These are phyloP conservation scores for Diadophis punctatus DNA, from an alignment of 2,113 vertebrate genomes.

Conservation along the genomic window DNA sequence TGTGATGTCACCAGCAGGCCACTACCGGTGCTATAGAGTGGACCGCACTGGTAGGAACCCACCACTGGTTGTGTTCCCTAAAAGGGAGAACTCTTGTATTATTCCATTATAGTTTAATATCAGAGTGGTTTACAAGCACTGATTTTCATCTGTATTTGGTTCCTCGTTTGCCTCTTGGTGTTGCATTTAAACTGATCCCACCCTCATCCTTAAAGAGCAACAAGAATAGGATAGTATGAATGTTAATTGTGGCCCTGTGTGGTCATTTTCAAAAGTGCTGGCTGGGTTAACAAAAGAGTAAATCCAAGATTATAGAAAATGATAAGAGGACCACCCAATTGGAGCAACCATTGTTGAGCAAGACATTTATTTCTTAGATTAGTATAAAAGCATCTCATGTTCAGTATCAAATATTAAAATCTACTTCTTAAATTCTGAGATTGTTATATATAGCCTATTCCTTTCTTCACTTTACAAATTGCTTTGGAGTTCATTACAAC, in stretches of 20 bases:
- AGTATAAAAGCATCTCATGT: neutral
- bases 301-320: neutral
- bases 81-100: neutral
- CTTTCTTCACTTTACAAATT: neutral
- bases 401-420: neutral
- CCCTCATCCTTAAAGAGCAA: neutral
- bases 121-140: neutral
- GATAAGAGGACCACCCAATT: neutral
- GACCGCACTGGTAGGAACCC: too few species aligned
- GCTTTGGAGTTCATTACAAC: neutral
- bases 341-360: neutral
- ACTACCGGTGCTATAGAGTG: too few species aligned
- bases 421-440: neutral
- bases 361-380: neutral
- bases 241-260: neutral
- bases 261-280: neutral
- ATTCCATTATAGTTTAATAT: neutral
- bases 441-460: neutral
- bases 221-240: neutral
- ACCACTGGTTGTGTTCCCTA: neutral
- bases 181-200: neutral
- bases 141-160: neutral
- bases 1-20: too few species aligned
- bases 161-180: neutral
- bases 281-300: neutral